Evolutionary conservation across 2,113 vertebrate genomes (phyloP), one percentile per base, ranked within the genome.

Genomic region (Synodontis membranacea): DNA sequence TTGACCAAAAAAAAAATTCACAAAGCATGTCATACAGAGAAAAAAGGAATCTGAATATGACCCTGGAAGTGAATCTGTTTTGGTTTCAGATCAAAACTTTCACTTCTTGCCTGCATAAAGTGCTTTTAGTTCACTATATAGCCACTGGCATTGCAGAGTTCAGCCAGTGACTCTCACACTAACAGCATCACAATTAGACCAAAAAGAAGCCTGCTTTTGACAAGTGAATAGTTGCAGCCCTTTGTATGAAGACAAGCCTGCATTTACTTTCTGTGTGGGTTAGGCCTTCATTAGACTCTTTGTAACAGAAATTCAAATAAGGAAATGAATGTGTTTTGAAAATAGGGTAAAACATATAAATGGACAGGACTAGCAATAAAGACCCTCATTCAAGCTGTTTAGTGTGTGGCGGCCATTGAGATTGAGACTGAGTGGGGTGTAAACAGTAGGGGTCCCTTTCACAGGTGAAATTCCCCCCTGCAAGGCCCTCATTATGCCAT

Each of bases 391-490:
- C 83, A 90, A 83, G 66, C 82, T 86, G 88, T 88, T 86, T 74
- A 82, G 87, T 88, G 88, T 90, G 89, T 90, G 86, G 88, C 80
- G 64, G 72, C 54, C 70, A 88, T 91, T 88, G 85, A 87, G 87
- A 87, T 90, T 93, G 91, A 93, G 93, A 93, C 93, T 95, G 91
- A 92, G 89, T 91, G 92, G 87, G 94, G 92, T 93, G 93, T 91
- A 89, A 92, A 87, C 91, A 89, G 90, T 92, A 88, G 92, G 93
- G 93, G 91, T 93, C 92, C 94, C 89, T 95, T 95, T 95, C 93
- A 94, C 94, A 94, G 94, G 94, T 95, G 86, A 94, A 94, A 90
- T 58, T 80, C 90, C 93, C 94, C 94, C 94, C 93, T 91, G 92
- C 87, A 90, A 90, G 91, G 86, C 6, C 70, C 86, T 91, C 88